Evolutionary conservation across 2,888 invertebrate species (phyloP), one percentile per base, ranked within the genome.

Genomic region (Dicycla oo): DNA sequence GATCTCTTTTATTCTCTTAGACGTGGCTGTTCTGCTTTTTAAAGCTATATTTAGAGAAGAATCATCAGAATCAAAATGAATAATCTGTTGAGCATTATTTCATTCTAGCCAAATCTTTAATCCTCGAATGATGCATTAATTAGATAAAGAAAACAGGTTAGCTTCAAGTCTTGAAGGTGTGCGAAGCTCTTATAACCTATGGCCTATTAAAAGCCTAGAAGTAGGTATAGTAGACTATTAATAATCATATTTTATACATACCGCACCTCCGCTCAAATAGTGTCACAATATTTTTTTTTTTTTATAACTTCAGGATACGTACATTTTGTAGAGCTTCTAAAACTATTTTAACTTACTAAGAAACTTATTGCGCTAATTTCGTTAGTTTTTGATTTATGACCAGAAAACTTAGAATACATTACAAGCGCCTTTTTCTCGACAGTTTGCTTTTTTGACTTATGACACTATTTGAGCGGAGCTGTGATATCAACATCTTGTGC

Each of bases 131-230:
- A 30, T 64, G 23, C 18, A 15, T 54, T 45, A 54, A 26, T 49
- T 20, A 23, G 11, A 30, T 30, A 15, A n/a, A 40, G 15, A 26
- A 75, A 57, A 75, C 26, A 45, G 38, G n/a, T 26, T 43, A 26
- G 23, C 15, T 23, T 15, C 30, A 40, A n/a, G 26, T 58, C 30
- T 38, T 38, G n/a, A 30, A 34, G 34, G n/a, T n/a, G 18, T 26
- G 43, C 18, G 18, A 45, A 26, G 18, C 18, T 61, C 51, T 11
- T 43, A 2, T 34, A 53, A 53, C 26, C 34, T 38, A n/a, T 30
- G 13, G 38, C 10, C 2, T 57, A 73, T 51, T 20, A 34, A 73
- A 26, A 43, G 20, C 15, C 3, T 61, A 73, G 30, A 34, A n/a
- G 8, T 43, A 5, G n/a, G 3, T 23, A 49, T 23, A 11, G 6